phyloP scores from a whole-genome alignment of 2,797 vertebrate genomes.

The Choloepus didactylus region DNA sequence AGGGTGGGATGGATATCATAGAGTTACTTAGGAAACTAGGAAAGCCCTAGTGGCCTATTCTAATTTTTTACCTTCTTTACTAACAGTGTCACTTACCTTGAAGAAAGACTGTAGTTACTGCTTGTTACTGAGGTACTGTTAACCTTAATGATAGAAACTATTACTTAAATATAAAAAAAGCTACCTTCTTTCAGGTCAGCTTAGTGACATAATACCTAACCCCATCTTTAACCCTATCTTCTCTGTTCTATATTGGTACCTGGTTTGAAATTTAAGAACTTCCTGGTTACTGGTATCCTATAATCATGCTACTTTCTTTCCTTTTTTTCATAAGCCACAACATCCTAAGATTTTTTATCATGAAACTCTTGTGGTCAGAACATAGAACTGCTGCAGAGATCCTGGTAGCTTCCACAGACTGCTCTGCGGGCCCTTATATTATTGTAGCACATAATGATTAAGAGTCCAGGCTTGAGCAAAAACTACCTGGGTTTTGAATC shows the following conservation, averaged over 20 bases:
- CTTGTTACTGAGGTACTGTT: slow-evolving; percentile 24
- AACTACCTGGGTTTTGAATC: neutral
- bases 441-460: neutral
- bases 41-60: neutral
- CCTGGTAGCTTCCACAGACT: neutral
- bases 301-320: neutral
- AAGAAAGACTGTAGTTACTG: neutral
- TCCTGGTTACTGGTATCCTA: neutral
- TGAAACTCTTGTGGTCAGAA: neutral
- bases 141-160: neutral
- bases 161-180: neutral
- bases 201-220: neutral
- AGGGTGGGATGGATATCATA: neutral
- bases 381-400: neutral
- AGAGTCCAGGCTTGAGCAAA: neutral
- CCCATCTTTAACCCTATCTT: neutral
- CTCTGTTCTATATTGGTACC: neutral
- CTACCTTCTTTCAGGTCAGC: neutral
- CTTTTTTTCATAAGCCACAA: neutral
- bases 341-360: slow-evolving; percentile 1
- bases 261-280: neutral
- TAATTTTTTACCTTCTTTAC: neutral
- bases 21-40: neutral
- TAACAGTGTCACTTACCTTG: neutral
- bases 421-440: neutral